Conservation (phyloP, 1,140 invertebrate genomes). For the Ceratitis capitata region DNA sequence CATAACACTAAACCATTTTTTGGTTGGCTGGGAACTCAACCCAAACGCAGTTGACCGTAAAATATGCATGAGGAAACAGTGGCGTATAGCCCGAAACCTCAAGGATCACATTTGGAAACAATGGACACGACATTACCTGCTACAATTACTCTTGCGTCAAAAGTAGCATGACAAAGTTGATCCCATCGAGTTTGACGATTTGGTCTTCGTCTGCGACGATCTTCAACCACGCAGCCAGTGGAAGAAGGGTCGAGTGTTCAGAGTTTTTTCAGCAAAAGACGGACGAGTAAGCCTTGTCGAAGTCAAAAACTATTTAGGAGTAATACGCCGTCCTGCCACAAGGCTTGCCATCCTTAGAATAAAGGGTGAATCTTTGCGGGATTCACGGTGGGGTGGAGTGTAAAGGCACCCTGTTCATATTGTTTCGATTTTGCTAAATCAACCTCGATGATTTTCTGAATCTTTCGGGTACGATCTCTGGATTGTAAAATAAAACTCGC, state of each 20-base stretch:
- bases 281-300: background rate
- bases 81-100: background rate
- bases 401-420: background rate
- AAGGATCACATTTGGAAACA: slow-evolving; percentile 16
- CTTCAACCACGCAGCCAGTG: background rate
- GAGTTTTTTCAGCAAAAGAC: background rate
- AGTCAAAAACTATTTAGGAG: background rate
- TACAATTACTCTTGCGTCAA: slow-evolving; percentile 10
- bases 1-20: too few relatives aligned
- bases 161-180: slow-evolving; percentile 26
- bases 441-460: too few relatives aligned
- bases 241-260: background rate
- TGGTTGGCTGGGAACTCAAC: too few relatives aligned
- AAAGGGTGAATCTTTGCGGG: background rate
- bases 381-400: background rate
- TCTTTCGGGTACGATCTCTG: too few relatives aligned
- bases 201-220: slow-evolving; percentile 43
- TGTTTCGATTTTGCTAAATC: too few relatives aligned
- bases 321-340: background rate
- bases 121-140: slow-evolving; percentile 43
- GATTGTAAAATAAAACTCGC: too few relatives aligned
- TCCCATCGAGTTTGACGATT: background rate
- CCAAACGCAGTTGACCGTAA: too few relatives aligned
- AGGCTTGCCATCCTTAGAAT: background rate
- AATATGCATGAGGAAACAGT: too few relatives aligned